A percentile compares a stretch with the other conserved stretches of the same genome.
Conservation (phyloP, 2,797 vertebrate genomes). For the Gymnothorax reevesii region DNA sequence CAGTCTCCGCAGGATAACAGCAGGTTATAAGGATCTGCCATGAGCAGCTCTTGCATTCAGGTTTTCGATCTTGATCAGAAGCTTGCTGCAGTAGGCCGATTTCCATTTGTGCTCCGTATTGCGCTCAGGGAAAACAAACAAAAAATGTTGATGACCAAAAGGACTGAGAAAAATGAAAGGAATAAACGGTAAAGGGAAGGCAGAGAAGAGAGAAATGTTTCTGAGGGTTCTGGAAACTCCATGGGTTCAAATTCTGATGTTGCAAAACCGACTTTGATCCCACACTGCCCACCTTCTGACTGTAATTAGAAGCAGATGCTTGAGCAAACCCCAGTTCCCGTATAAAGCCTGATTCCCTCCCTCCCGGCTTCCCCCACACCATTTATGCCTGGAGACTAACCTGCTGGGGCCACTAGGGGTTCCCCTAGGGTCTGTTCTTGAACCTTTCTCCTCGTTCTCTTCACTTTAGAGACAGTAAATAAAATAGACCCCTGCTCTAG, state of each 20-base stretch:
- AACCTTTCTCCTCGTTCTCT: background rate
- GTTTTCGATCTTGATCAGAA: background rate
- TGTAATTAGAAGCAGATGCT: constrained; percentile 44
- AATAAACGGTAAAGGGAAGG: constrained; percentile 1
- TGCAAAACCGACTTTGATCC: constrained; percentile 36
- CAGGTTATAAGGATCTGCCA: background rate
- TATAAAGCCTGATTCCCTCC: constrained; percentile 17
- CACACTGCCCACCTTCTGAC: constrained; percentile 34
- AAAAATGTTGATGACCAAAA: background rate
- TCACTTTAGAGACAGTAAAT: background rate
- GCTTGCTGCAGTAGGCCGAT: constrained; percentile 15
- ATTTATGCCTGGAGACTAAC: background rate
- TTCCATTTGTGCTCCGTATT: constrained; percentile 23
- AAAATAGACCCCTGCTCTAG: background rate
- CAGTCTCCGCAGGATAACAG: background rate
- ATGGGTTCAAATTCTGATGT: constrained; percentile 33
- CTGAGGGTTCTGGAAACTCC: constrained; percentile 18
- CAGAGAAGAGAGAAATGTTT: background rate
- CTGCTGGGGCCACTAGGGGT: constrained; percentile 7
- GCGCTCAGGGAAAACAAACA: constrained; percentile 7
- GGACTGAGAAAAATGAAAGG: constrained; percentile 2
- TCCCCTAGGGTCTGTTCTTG: background rate
- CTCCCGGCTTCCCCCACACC: background rate
- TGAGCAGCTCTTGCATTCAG: background rate
- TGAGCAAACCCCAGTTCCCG: constrained; percentile 15